Percentiles rank a stretch among this genome's conserved stretches.
Evolutionary conservation across 2,888 invertebrate genomes (phyloP).

Genomic region (Margaritifera margaritifera): DNA sequence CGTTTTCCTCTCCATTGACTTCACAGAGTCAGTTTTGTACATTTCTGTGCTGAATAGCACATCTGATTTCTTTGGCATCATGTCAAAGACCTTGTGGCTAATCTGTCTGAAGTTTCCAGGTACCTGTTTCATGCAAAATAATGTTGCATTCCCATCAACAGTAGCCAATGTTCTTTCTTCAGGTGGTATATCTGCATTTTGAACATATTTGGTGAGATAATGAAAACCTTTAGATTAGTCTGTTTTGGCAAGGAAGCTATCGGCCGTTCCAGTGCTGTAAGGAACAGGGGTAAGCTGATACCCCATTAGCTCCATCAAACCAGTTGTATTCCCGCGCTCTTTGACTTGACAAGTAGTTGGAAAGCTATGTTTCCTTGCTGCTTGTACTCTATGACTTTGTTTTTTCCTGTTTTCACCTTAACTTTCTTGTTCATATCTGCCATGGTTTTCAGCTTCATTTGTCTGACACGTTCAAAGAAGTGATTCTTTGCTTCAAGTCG

Average conservation of each 20-base stretch:
- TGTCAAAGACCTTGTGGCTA: too few relatives aligned
- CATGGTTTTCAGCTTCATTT: constrained; percentile 18
- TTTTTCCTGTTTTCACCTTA: constrained; percentile 18
- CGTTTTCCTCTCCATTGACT: constrained; percentile 5
- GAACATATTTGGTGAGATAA: constrained; percentile 4
- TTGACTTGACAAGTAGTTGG: constrained; percentile 12
- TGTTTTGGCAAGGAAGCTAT: constrained; percentile 20
- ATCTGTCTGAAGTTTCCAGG: too few relatives aligned
- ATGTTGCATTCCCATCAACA: constrained; percentile 15
- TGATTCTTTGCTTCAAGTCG: constrained; percentile 11
- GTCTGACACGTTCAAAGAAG: constrained; percentile 24
- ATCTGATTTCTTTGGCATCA: constrained; percentile 5
- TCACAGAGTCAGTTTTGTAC: constrained; percentile 7
- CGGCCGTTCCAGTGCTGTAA: constrained; percentile 18
- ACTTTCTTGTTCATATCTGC: constrained; percentile 12
- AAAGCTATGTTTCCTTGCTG: constrained; percentile 26
- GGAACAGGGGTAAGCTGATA: constrained; percentile 31
- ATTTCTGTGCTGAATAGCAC: constrained; percentile 14
- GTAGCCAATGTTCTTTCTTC: background rate
- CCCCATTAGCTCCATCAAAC: too few relatives aligned
- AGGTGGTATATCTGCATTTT: background rate
- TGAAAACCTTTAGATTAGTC: constrained; percentile 18
- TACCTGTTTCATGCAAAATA: constrained; percentile 7
- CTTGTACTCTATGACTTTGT: constrained; percentile 23
- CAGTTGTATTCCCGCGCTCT: too few relatives aligned